Base-by-base conservation (phyloP, 2,797 vertebrate species). In the Jordanella pulchra region DNA sequence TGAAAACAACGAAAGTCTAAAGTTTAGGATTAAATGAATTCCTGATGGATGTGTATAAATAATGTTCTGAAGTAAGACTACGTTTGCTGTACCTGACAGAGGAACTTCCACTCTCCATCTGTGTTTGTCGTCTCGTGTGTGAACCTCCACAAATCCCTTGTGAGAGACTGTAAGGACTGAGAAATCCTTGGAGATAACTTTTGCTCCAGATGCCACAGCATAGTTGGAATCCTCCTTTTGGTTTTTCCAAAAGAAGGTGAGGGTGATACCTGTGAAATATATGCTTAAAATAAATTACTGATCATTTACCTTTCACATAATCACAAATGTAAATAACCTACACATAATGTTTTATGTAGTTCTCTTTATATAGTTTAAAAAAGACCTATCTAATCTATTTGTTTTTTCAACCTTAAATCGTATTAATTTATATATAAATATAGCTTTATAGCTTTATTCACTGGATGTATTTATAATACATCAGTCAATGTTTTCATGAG, bases 231-330 rank as follows among this genome's bases (percentile, higher is more conserved):
- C 89, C 7, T 80, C 71, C 66, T 95, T 94, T 0, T 95, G 93
- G 60, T 95, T 97, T 92, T 98, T 98, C 98, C 98, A 99, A 93
- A 99, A 99, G 81, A 99, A 99, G 5, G 98, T 98, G 82, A 99
- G 98, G 0, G 97, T 97, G 50, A 99, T 96, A 27, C 98, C 98
- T 99, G 74, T 32, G 71, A 76, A 76, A 5, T 4, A 78, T 25
- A 53, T 25, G 28, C 65, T 28, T 1, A 14, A 9, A 27, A 60
- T 21, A 14, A 35, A 54, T 53, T 27, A 28, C 1, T 56, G 0
- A 35, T 51, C 23, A 2, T 35, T 4, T 54, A 14, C n/a, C 69
- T 25, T 25, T 11, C 12, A 56, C 39, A 50, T 39, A 4, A 39
- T 27, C 0, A 1, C 27, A 44, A 5, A 23, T 15, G 10, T 42